phyloP scores from a whole-genome alignment of 1,140 invertebrate genomes.

The Apocrypta bakeri region DNA sequence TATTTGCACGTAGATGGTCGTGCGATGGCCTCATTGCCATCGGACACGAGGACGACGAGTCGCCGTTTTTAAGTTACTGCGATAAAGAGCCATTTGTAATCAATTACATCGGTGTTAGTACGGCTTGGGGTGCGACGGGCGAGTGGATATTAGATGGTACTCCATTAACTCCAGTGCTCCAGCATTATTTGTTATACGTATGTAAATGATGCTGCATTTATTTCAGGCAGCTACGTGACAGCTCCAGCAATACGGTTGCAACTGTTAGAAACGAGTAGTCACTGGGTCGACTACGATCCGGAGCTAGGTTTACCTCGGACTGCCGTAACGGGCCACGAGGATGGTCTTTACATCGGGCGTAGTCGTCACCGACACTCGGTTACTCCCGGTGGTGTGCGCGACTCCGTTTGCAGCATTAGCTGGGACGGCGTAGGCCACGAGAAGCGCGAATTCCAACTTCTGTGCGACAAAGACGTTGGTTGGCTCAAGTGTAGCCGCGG shows the following conservation, averaged over 20 bases:
- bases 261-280: slow-evolving; percentile 58
- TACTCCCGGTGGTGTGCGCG: slow-evolving; percentile 59
- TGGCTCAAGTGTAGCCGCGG: slow-evolving; percentile 62
- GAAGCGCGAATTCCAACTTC: slow-evolving; percentile 62
- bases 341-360: slow-evolving; percentile 62
- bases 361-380: slow-evolving; percentile 58
- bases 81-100: slow-evolving; percentile 64
- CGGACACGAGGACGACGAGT: slow-evolving; percentile 53
- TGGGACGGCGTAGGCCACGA: slow-evolving; percentile 60
- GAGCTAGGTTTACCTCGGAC: slow-evolving; percentile 57
- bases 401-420: slow-evolving; percentile 55
- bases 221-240: slow-evolving; percentile 55
- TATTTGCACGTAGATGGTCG: slow-evolving; percentile 56
- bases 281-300: slow-evolving; percentile 63
- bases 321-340: slow-evolving; percentile 58
- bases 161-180: neutral
- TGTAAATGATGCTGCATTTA: neutral
- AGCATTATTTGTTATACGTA: neutral
- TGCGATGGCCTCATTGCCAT: slow-evolving; percentile 62
- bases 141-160: slow-evolving; percentile 63
- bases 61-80: slow-evolving; percentile 58
- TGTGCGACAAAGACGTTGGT: slow-evolving; percentile 57
- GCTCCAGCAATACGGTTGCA: slow-evolving; percentile 60
- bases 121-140: slow-evolving; percentile 63
- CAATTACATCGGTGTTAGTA: slow-evolving; percentile 66